Evolutionary conservation across 2,888 invertebrate genomes (phyloP), one percentile per base, ranked within the genome.

Genomic region (Hydraecia micacea): DNA sequence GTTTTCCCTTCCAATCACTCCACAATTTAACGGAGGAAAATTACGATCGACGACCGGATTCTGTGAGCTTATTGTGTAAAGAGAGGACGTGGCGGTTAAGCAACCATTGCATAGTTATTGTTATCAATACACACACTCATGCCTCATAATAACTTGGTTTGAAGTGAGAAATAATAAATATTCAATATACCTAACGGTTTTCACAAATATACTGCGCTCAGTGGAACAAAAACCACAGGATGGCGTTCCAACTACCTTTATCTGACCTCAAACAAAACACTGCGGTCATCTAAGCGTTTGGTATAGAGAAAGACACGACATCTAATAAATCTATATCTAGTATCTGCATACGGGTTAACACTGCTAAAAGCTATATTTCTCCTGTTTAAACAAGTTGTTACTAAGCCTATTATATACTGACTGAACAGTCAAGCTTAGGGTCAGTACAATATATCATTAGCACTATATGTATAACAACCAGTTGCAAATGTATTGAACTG

Each of bases 1-100:
- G 80, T 82, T 73, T 78, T 73, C 46, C 60, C 62, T 82, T 58
- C 39, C 62, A 73, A 73, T 82, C 70, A 73, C 49, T 52, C 65
- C 52, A 58, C 65, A 66, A 70, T 73, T 66, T 42, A 42, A 32
- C 42, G 52, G 2, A 55, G 11, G 32, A 55, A 73, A 79, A 73
- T 73, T 79, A 69, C 65, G 36, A 73, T 70, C 39, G 80, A 49
- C 62, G 55, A 39, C 25, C 42, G 46, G 15, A 63, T 49, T 84
- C 36, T 60, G 25, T 46, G 60, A 18, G n/a, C 4, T 58, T 69
- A 60, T n/a, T 18, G n/a, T 55, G 36, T 4, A 52, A 7, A n/a
- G 13, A 42, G 46, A 49, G 32, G 4, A 28, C 1, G 15, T 9
- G 13, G 13, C 15, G 32, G 15, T 72, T 58, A 49, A 49, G n/a